These are phyloP conservation scores for Aradus depressus DNA, from an alignment of 2,888 invertebrate species.

Conservation along the genomic window DNA sequence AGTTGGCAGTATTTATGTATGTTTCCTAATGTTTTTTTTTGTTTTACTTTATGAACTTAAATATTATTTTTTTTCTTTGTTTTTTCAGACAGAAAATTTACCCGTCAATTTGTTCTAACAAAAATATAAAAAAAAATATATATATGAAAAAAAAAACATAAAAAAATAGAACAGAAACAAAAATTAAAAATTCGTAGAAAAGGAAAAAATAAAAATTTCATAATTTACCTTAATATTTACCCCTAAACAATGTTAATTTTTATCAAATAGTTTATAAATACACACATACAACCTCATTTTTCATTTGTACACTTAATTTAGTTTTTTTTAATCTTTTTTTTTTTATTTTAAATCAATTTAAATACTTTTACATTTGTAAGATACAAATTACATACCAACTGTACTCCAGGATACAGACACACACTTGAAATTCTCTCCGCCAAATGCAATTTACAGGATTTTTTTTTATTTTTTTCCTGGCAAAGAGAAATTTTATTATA, in stretches of 20 bases:
- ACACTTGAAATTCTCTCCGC: conserved; percentile 4
- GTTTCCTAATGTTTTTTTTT: no score
- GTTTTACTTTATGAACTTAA: no score
- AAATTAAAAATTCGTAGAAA: no score
- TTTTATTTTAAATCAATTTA: conserved; percentile 20
- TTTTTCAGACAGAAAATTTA: no score
- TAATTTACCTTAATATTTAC: conserved; percentile 16
- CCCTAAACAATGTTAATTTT: conserved; percentile 15
- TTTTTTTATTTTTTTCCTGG: background rate
- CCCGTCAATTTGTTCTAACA: no score
- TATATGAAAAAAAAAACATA: no score
- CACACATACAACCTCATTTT: conserved; percentile 24
- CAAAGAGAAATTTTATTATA: conserved; percentile 4
- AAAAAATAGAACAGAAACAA: no score
- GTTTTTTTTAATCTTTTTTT: no score
- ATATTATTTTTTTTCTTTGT: no score
- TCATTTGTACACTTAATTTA: conserved; percentile 27
- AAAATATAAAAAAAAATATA: no score
- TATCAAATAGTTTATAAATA: conserved; percentile 14
- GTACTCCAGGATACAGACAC: conserved; percentile 17
- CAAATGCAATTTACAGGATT: conserved; percentile 7
- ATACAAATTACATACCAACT: conserved; percentile 23
- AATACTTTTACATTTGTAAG: conserved; percentile 25
- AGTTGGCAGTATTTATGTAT: no score
- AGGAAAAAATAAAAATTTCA: conserved; percentile 13